phyloP scores from a whole-genome alignment of 2,797 vertebrate genomes.

The Smutsia gigantea region DNA sequence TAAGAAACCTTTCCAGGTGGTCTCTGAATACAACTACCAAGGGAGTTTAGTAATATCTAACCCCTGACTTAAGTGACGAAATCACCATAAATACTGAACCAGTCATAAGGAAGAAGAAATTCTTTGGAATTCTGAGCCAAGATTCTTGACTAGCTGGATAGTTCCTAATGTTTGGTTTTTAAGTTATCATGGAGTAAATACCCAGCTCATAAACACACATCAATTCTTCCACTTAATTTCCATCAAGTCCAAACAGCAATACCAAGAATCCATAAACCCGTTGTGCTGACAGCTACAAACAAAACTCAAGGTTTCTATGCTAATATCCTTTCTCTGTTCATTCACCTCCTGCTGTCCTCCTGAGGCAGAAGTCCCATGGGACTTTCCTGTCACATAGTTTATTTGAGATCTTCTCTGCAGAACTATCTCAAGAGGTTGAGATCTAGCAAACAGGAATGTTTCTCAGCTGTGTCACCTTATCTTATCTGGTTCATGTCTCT shows the following conservation, averaged over 20 bases:
- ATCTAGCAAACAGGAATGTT: background rate
- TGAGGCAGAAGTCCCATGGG: background rate
- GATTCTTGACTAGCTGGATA: background rate
- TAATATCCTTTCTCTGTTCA: background rate
- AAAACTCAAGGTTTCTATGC: background rate
- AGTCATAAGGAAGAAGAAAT: background rate
- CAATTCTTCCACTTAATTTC: constrained; percentile 32
- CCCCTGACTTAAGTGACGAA: background rate
- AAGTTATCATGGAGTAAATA: background rate
- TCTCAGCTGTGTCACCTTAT: background rate
- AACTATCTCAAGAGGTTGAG: background rate
- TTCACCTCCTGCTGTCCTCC: background rate
- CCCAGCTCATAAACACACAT: constrained; percentile 6
- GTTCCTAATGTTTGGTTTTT: background rate
- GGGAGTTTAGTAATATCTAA: background rate
- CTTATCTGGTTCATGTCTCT: background rate
- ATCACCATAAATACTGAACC: background rate
- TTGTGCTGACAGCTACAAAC: background rate
- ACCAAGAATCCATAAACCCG: background rate
- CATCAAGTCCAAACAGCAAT: background rate
- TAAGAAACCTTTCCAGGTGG: background rate
- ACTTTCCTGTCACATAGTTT: background rate
- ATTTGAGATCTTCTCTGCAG: background rate
- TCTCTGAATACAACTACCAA: background rate
- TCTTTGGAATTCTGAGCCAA: constrained; percentile 38